Percentiles rank a stretch among this genome's conserved stretches.
Conservation (phyloP, 2,113 vertebrate genomes). For the Mobula hypostoma region DNA sequence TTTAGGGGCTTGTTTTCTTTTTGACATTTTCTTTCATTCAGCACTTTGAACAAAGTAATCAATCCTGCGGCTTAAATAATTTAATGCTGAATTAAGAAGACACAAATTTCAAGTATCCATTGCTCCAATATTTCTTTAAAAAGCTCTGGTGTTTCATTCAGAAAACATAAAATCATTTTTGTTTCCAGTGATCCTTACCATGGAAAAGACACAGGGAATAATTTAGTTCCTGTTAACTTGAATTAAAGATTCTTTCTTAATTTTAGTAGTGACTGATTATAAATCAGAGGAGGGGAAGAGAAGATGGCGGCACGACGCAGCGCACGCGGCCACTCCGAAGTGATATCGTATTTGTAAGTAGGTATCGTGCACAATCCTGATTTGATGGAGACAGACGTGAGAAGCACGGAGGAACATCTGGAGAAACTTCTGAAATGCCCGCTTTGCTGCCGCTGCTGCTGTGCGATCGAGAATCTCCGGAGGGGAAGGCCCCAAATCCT, state of each 20-base stretch:
- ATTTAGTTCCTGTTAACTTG: neutral
- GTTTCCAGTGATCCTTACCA: neutral
- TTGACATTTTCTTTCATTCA: neutral
- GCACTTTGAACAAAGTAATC: too few species aligned
- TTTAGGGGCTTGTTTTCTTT: neutral
- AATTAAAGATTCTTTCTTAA: neutral
- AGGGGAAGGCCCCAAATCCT: too few species aligned
- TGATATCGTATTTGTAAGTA: too few species aligned
- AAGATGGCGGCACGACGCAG: too few species aligned
- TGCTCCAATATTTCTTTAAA: too few species aligned
- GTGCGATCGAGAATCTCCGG: too few species aligned
- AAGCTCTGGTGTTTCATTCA: neutral
- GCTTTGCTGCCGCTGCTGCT: too few species aligned
- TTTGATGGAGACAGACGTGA: too few species aligned
- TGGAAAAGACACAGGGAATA: neutral
- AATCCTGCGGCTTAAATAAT: neutral
- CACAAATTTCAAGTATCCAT: neutral
- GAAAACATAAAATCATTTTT: neutral
- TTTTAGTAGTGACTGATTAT: neutral
- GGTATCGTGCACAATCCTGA: too few species aligned
- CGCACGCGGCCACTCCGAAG: too few species aligned
- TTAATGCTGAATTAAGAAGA: neutral
- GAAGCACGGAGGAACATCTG: too few species aligned
- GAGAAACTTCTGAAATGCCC: too few species aligned
- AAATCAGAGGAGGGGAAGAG: neutral